Base-by-base conservation (phyloP, 2,797 vertebrate genomes). In the Crypturellus tataupa region DNA sequence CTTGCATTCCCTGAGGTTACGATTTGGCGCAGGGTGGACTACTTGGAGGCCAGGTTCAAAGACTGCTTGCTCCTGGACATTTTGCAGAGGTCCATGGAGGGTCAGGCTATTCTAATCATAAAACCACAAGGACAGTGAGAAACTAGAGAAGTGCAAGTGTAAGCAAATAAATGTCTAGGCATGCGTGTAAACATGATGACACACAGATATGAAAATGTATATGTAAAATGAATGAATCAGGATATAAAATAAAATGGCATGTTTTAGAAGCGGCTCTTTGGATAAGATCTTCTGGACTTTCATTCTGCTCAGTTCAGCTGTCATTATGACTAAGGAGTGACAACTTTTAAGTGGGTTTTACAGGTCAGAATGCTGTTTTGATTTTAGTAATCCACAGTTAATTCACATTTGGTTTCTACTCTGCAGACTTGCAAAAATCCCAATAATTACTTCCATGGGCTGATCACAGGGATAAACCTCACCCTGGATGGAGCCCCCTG, bases 371-470 rank as follows among this genome's bases (percentile, higher is more conserved):
- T 1, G 2, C 39, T 92, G 79, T 18, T 95, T 79, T 93, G 63
- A 88, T 90, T 91, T 90, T 53, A 84, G 40, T 72, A 91, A 93
- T 79, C 39, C 56, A 72, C 42, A 47, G n/a, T 0, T 63, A 56
- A 84, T 84, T 88, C 55, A 27, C 51, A 16, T 23, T 84, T 62
- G 4, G 21, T 70, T 93, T 84, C 83, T 84, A 67, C 90, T 67
- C 83, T 14, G 31, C 49, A 77, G 70, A n/a, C 70, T 91, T 88
- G 70, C 39, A 90, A 81, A 92, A 93, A 76, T 88, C 73, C 85
- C 58, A 63, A 63, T 44, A 91, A 94, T 86, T 89, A 83, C 58
- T 89, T 95, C 82, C 37, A 72, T 33, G 15, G 0, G 51, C 44
- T 35, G 37, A 86, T 94, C 67, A 90, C 77, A 68, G 42, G 51